Evolutionary conservation across 2,797 vertebrate genomes (phyloP).

Genomic region (Parotocinclus haroldoi): DNA sequence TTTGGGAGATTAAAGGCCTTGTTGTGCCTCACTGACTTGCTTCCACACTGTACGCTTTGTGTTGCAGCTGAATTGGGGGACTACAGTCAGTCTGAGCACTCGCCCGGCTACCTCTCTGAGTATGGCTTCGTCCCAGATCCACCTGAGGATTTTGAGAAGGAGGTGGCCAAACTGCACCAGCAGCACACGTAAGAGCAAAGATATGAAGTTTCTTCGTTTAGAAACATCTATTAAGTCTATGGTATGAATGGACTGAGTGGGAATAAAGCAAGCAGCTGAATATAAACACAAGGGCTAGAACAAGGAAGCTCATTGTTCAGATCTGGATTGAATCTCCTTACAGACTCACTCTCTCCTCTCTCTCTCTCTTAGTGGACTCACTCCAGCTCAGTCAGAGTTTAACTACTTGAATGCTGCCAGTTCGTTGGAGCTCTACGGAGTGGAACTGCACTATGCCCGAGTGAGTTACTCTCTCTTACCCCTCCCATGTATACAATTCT

Average conservation of each 20-base stretch:
- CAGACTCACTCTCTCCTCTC: conserved; percentile 27
- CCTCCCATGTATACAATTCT: neutral
- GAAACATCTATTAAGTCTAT: too few relatives aligned
- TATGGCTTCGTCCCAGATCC: conserved; percentile 90
- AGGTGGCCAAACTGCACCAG: conserved; percentile 95
- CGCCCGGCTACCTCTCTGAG: conserved; percentile 88
- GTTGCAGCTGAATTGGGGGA: conserved; percentile 90
- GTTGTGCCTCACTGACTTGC: conserved; percentile 8
- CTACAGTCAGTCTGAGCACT: conserved; percentile 86
- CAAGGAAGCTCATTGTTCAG: conserved; percentile 45
- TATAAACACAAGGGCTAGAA: conserved; percentile 25
- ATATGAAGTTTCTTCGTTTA: neutral
- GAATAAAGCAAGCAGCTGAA: conserved; percentile 33
- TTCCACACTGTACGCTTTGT: conserved; percentile 32
- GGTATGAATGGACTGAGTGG: conserved; percentile 12
- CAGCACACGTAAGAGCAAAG: conserved; percentile 84
- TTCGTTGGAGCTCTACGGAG: conserved; percentile 94
- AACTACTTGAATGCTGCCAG: conserved; percentile 94
- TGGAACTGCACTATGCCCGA: conserved; percentile 99
- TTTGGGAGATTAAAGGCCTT: conserved; percentile 20
- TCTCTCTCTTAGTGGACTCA: conserved; percentile 76
- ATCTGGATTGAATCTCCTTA: conserved; percentile 38
- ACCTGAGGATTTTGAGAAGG: conserved; percentile 96
- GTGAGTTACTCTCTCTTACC: conserved; percentile 67
- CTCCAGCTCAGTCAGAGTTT: conserved; percentile 96